A percentile compares a stretch with the other conserved stretches of the same genome.
Evolutionary conservation across 2,113 vertebrate species (phyloP).

Genomic region (Mugil cephalus): DNA sequence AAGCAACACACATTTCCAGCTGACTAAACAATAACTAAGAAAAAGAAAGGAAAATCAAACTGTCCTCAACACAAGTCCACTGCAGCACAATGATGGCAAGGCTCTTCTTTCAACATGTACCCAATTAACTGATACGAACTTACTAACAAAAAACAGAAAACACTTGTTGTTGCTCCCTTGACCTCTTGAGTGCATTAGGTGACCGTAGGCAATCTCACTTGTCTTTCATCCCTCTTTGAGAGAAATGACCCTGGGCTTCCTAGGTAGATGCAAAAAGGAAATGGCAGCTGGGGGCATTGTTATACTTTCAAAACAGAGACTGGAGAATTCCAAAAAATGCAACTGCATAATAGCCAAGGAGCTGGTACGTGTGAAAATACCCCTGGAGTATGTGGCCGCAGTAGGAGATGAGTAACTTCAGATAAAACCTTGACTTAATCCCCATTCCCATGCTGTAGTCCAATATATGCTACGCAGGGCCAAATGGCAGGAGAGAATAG

Average conservation of each 20-base stretch:
- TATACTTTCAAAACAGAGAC: slow-evolving; percentile 18
- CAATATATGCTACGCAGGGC: slow-evolving; percentile 36
- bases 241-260: slow-evolving; percentile 42
- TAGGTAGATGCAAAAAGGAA: slow-evolving; percentile 41
- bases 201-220: slow-evolving; percentile 25
- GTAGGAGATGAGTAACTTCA: slow-evolving; percentile 37
- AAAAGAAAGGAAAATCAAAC: slow-evolving; percentile 18
- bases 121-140: slow-evolving; percentile 1
- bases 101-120: slow-evolving; percentile 12
- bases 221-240: slow-evolving; percentile 34
- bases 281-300: slow-evolving; percentile 18
- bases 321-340: slow-evolving; percentile 31
- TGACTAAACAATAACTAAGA: slow-evolving; percentile 44
- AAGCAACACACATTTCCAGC: slow-evolving; percentile 40
- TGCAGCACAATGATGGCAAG: slow-evolving; percentile 3
- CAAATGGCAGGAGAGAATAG: slow-evolving; percentile 52
- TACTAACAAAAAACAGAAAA: slow-evolving; percentile 18
- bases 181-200: slow-evolving; percentile 23
- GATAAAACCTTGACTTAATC: slow-evolving; percentile 37
- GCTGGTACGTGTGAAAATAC: slow-evolving; percentile 39
- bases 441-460: slow-evolving; percentile 29
- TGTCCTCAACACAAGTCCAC: slow-evolving; percentile 16
- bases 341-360: slow-evolving; percentile 28
- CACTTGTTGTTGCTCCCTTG: slow-evolving; percentile 14
- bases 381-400: slow-evolving; percentile 22